A percentile compares a stretch with the other conserved stretches of the same genome.
Conservation (phyloP, 2,113 vertebrate genomes). For the Canis aureus region DNA sequence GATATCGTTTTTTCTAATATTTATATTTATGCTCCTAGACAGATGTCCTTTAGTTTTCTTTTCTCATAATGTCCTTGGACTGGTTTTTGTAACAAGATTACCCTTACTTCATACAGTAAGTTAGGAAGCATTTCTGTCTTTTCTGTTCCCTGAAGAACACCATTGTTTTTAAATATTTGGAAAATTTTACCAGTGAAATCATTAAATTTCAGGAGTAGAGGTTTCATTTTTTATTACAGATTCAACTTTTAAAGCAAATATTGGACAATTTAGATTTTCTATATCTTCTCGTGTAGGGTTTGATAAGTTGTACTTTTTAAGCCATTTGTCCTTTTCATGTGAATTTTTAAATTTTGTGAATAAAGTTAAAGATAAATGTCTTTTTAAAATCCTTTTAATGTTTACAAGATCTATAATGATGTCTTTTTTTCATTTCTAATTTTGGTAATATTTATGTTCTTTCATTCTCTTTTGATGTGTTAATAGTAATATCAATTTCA, state of each 20-base stretch:
- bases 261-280: neutral
- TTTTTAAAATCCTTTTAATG: neutral
- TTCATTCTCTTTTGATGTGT: neutral
- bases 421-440: neutral
- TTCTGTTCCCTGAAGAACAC: neutral
- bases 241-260: slow-evolving; percentile 3
- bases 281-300: neutral
- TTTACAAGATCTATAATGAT: neutral
- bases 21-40: neutral
- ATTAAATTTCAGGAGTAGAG: neutral
- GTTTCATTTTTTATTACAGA: neutral
- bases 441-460: neutral
- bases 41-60: neutral
- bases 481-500: neutral
- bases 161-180: neutral
- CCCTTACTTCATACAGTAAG: neutral
- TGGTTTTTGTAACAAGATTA: neutral
- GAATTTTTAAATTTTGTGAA: neutral
- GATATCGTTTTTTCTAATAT: neutral
- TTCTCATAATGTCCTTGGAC: neutral
- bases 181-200: neutral
- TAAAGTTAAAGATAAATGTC: neutral
- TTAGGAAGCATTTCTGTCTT: neutral
- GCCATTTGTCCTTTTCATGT: neutral
- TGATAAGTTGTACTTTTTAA: neutral